A percentile compares a stretch with the other conserved stretches of the same genome.
These are phyloP conservation scores for Drosophila stalkeri DNA, from an alignment of 2,888 invertebrate species.

Conservation along the genomic window DNA sequence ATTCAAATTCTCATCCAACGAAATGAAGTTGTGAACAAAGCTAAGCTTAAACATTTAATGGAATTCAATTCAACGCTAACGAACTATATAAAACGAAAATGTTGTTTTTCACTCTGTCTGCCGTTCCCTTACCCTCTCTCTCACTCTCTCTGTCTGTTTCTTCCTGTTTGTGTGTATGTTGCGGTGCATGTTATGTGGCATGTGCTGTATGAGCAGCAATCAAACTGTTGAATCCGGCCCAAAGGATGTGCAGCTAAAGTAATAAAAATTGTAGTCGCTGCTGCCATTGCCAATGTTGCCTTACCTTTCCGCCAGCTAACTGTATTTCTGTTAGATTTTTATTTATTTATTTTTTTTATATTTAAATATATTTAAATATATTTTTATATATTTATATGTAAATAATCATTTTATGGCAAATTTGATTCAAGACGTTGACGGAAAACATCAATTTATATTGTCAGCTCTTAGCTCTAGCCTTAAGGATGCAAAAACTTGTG, in stretches of 20 bases:
- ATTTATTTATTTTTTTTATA: no score
- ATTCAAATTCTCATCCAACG: not conserved
- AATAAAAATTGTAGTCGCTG: slow-evolving; percentile 40
- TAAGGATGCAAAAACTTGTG: not conserved
- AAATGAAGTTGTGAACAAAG: slow-evolving; percentile 8
- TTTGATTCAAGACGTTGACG: not conserved
- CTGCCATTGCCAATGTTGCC: slow-evolving; percentile 15
- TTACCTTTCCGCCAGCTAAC: not conserved
- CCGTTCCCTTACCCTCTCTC: not conserved
- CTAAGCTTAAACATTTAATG: slow-evolving; percentile 15
- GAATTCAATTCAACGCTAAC: slow-evolving; percentile 18
- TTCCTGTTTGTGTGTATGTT: slow-evolving; percentile 8
- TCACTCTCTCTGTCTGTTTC: not conserved
- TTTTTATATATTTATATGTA: not conserved
- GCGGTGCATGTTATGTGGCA: slow-evolving; percentile 20
- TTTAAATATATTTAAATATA: not conserved
- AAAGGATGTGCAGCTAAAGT: slow-evolving; percentile 43
- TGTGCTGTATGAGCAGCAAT: slow-evolving; percentile 49
- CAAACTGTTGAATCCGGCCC: slow-evolving; percentile 67
- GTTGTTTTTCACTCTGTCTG: not conserved
- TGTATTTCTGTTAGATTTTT: not conserved
- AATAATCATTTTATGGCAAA: slow-evolving; percentile 7
- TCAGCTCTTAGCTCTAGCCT: not conserved
- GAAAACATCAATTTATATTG: slow-evolving; percentile 7
- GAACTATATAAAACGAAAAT: slow-evolving; percentile 12